phyloP scores from a whole-genome alignment of 2,888 invertebrate species.

The Drosophila parthenogenetica region DNA sequence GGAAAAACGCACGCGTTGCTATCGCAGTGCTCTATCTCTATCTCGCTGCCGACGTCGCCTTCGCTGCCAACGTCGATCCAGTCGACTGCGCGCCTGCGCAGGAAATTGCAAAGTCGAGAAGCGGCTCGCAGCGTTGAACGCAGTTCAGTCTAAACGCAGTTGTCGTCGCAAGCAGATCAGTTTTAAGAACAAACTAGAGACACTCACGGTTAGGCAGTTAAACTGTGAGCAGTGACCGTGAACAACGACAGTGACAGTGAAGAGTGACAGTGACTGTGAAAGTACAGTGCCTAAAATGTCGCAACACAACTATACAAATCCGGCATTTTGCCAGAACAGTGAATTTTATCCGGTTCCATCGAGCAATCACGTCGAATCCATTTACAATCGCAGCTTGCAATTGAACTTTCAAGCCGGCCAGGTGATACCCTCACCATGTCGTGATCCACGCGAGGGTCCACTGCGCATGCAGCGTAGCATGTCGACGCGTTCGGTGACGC shows the following conservation, averaged over 20 bases:
- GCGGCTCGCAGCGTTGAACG: constrained; percentile 39
- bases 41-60: constrained; percentile 32
- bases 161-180: constrained; percentile 60
- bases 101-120: constrained; percentile 73
- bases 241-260: constrained; percentile 12
- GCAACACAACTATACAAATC: constrained; percentile 89
- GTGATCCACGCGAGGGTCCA: constrained; percentile 83
- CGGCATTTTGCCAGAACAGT: constrained; percentile 92
- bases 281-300: constrained; percentile 80
- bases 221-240: constrained; percentile 23
- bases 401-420: constrained; percentile 70
- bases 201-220: constrained; percentile 24
- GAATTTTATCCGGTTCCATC: constrained; percentile 87
- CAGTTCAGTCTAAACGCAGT: constrained; percentile 71
- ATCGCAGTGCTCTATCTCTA: constrained; percentile 19
- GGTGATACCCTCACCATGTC: constrained; percentile 43
- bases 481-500: constrained; percentile 84
- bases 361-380: constrained; percentile 68
- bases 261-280: constrained; percentile 26
- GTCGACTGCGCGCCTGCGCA: constrained; percentile 66
- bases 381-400: constrained; percentile 83
- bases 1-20: constrained; percentile 32
- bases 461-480: constrained; percentile 84
- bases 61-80: constrained; percentile 37
- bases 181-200: constrained; percentile 10